Base-by-base conservation (phyloP, 2,888 invertebrate genomes). In the Eupithecia exiguata region DNA sequence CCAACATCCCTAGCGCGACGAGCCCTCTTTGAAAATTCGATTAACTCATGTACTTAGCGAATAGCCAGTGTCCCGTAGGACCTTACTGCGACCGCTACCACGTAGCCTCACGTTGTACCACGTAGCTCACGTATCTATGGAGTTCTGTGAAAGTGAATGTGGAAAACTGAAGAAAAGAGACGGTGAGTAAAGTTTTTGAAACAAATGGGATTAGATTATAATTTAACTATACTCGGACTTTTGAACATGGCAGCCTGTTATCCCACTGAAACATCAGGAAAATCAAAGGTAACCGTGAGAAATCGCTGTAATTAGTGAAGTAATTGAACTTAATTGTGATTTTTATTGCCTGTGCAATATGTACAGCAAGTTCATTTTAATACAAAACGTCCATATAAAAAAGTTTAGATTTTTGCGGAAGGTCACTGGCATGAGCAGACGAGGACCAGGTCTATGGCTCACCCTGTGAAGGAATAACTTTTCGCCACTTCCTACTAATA, bases 21-120 rank as follows among this genome's bases (percentile, higher is more conserved):
- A 88, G 85, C 91, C 91, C 91, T 90, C 85, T 90, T 89, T 89
- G 90, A 88, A 93, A 93, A 93, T 93, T 92, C 92, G 92, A 93
- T 93, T 93, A 93, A 90, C 89, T 86, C 82, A 86, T 87, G 86
- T 89, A 89, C 89, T 90, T 90, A 90, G 88, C 87, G 87, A 89
- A 83, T 81, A 80, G 83, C 81, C 86, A 90, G 90, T 92, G 90
- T 91, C 91, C 92, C 91, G 84, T 79, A 84, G 91, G 91, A 86
- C 84, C 79, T 78, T 79, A 79, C 78, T 80, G 79, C 81, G 80
- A 81, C 21, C 38, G 35, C 62, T 6, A 35, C 63, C 36, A 36
- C 63, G 63, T 65, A 36, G n/a, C 38, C 1, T n/a, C 35, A 38
- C 63, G 38, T 62, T 84, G 84, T 78, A 75, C 65, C 58, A 58